A percentile compares a stretch with the other conserved stretches of the same genome.
Evolutionary conservation across 2,888 invertebrate genomes (phyloP).

Genomic region (Caenorhabditis plicata): DNA sequence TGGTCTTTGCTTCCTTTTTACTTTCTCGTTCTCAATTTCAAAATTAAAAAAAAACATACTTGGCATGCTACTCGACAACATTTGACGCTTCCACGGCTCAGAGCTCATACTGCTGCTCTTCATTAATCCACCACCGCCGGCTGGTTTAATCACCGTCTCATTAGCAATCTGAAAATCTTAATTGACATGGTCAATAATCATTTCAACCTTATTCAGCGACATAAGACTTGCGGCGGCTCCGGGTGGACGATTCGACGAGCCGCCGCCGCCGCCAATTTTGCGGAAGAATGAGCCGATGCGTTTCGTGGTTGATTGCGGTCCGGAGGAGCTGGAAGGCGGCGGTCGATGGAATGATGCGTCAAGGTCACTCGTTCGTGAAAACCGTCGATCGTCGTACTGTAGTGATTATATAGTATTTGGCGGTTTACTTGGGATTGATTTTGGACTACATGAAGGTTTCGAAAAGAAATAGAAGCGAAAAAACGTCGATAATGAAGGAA

Average conservation of each 20-base stretch:
- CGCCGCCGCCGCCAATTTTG: conserved; percentile 49
- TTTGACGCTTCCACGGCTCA: conserved; percentile 61
- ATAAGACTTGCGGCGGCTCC: conserved; percentile 55
- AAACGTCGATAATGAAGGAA: not conserved
- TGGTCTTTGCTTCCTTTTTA: conserved; percentile 3
- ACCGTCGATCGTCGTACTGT: conserved; percentile 52
- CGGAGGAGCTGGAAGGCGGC: conserved; percentile 42
- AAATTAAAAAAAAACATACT: too few species aligned
- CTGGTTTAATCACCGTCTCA: conserved; percentile 39
- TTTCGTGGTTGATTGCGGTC: too few species aligned
- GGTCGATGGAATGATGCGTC: conserved; percentile 55
- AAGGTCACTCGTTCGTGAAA: conserved; percentile 48
- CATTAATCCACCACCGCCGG: conserved; percentile 49
- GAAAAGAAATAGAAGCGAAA: not conserved
- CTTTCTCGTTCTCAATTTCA: not conserved
- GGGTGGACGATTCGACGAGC: conserved; percentile 41
- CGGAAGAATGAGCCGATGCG: conserved; percentile 59
- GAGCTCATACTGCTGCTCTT: conserved; percentile 61
- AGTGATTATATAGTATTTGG: conserved; percentile 3
- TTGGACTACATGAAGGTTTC: not conserved
- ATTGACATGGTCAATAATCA: not conserved
- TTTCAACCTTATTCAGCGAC: conserved; percentile 57
- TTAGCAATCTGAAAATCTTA: conserved; percentile 30
- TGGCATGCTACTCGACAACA: conserved; percentile 34
- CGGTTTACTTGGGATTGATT: not conserved